Base-by-base conservation (phyloP, 1,140 invertebrate species). In the Drosophila leontia region DNA sequence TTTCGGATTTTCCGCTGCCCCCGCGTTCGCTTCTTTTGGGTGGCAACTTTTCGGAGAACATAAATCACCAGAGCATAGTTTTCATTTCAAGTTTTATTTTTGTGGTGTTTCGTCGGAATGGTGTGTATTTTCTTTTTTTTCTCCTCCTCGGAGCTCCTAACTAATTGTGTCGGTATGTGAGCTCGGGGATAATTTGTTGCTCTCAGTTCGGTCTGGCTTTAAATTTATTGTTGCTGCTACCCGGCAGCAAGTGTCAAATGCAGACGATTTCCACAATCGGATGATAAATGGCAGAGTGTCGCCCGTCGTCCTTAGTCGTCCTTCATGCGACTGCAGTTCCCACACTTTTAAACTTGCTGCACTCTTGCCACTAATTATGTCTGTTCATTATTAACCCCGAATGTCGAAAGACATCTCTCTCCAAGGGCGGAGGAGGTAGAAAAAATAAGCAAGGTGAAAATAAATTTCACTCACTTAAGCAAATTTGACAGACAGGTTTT, bases 401-500 rank as follows among this genome's bases (percentile, higher is more conserved):
- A 55, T 83, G 84, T 76, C 80, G 75, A 59, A 72, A 71, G 53
- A 60, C 70, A 60, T 60, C 29, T 37, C 35, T 26, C 39, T 17
- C 5, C 26, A 23, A 72, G 45, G 35, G 3, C 7, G 32, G 32
- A 15, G 11, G 26, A 19, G 2, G 23, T 11, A 32, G 32, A 45
- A 67, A 68, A 75, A 65, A 41, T 51, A 76, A 59, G 45, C 58
- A 78, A 82, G 75, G 72, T 79, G 76, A 62, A 79, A 83, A 87
- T 88, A 79, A 80, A 70, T 80, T 87, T 57, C 64, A 84, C 76
- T 80, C 83, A 84, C 77, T 88, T 84, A 72, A 59, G 68, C 60
- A 80, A 80, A 67, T 87, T 86, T 88, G 83, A 86, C 80, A 79
- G 83, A 87, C 80, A 87, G 72, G 62, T 78, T 88, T 88, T 83